Conservation (phyloP, 2,888 invertebrate genomes). For the Cordilura impudica region DNA sequence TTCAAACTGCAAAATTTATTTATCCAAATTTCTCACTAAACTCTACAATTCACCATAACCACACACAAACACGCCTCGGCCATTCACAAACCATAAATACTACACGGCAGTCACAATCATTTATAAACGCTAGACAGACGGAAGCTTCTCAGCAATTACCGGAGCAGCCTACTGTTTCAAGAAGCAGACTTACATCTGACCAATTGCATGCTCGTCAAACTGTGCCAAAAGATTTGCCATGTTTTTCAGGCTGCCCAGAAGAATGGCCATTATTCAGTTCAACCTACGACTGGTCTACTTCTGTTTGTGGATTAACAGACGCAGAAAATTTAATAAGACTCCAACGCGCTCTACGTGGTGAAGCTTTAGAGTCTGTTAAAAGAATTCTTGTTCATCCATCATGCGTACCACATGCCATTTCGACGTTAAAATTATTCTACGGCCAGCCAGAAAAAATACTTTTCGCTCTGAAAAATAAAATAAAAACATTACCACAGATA, state of each 20-base stretch:
- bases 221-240: background rate
- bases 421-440: constrained; percentile 20
- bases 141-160: background rate
- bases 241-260: constrained; percentile 7
- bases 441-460: constrained; percentile 47
- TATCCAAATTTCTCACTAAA: constrained; percentile 22
- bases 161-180: background rate
- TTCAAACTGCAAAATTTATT: constrained; percentile 1
- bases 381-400: constrained; percentile 31
- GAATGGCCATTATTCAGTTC: constrained; percentile 39
- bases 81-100: constrained; percentile 8
- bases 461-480: constrained; percentile 29
- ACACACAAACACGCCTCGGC: background rate
- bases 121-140: background rate
- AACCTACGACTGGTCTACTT: constrained; percentile 48
- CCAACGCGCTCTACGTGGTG: constrained; percentile 9
- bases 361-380: constrained; percentile 19
- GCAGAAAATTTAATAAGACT: constrained; percentile 30
- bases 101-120: constrained; percentile 17
- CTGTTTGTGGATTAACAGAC: constrained; percentile 38
- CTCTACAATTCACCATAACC: constrained; percentile 6
- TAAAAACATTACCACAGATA: constrained; percentile 19
- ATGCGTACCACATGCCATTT: constrained; percentile 34
- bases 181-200: background rate
- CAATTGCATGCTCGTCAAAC: background rate